Evolutionary conservation across 2,797 vertebrate species (phyloP).

Genomic region (Bradypodion ventrale): DNA sequence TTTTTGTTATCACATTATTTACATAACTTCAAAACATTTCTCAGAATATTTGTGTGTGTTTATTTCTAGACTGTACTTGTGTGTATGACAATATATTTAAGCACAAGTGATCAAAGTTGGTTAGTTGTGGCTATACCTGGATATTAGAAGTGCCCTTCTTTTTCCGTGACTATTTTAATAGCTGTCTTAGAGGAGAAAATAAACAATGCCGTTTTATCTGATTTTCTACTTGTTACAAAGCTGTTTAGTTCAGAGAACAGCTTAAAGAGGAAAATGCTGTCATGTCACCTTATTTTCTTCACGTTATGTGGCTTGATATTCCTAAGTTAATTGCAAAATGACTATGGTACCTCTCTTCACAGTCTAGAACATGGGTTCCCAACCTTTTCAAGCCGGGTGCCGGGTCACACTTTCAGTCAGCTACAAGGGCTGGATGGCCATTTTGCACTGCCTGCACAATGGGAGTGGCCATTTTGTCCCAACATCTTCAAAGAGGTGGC

Average conservation of each 20-base stretch:
- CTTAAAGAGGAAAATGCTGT: too few relatives aligned
- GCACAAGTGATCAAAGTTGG: neutral
- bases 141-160: neutral
- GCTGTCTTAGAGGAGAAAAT: neutral
- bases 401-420: too few relatives aligned
- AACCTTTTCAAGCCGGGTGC: too few relatives aligned
- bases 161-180: neutral
- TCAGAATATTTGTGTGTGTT: neutral
- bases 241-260: neutral
- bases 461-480: too few relatives aligned
- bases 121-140: neutral
- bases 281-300: too few relatives aligned
- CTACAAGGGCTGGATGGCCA: too few relatives aligned
- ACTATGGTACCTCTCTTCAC: too few relatives aligned
- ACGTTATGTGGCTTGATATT: neutral
- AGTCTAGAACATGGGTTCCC: too few relatives aligned
- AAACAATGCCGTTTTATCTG: neutral
- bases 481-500: too few relatives aligned
- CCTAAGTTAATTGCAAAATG: too few relatives aligned
- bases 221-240: neutral
- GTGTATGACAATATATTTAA: neutral
- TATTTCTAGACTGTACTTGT: neutral
- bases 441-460: too few relatives aligned
- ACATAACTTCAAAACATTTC: neutral
- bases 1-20: neutral